A percentile compares a stretch with the other conserved stretches of the same genome.
Conservation (phyloP, 2,888 invertebrate species). For the Euphydryas editha region DNA sequence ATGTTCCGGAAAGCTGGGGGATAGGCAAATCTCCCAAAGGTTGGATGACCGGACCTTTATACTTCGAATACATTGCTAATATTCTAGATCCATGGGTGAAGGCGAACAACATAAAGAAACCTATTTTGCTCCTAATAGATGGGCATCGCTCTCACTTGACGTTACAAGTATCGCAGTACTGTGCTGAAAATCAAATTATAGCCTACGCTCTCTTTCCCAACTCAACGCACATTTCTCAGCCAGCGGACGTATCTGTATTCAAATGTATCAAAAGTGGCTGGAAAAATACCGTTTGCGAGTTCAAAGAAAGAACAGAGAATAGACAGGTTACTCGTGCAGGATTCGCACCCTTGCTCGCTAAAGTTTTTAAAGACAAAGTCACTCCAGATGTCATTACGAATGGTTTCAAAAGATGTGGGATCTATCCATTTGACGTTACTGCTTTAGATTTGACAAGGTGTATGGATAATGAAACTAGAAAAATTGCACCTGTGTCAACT, state of each 20-base stretch:
- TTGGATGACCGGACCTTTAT: constrained; percentile 44
- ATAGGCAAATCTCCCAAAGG: constrained; percentile 43
- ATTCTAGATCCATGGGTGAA: constrained; percentile 45
- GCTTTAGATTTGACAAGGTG: constrained; percentile 11
- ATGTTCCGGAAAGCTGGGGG: constrained; percentile 45
- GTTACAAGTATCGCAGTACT: constrained; percentile 38
- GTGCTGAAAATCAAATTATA: constrained; percentile 42
- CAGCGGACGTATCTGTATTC: constrained; percentile 43
- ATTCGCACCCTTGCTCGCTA: constrained; percentile 3
- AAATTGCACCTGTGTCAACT: constrained; percentile 4
- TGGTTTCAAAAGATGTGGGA: constrained; percentile 6
- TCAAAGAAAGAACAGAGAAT: not conserved
- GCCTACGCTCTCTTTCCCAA: constrained; percentile 48
- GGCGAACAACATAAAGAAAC: not conserved
- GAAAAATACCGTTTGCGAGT: constrained; percentile 15
- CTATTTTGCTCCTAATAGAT: constrained; percentile 43
- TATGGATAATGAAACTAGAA: constrained; percentile 11
- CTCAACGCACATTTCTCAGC: constrained; percentile 48
- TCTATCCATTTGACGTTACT: constrained; percentile 7
- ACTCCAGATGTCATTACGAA: constrained; percentile 8
- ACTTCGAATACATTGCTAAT: constrained; percentile 49
- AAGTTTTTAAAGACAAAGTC: not conserved
- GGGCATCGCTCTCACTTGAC: constrained; percentile 49
- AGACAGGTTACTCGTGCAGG: not conserved
- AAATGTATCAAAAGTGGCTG: constrained; percentile 15